These are phyloP conservation scores for Xenus cinereus DNA, from an alignment of 2,113 vertebrate genomes.

Conservation along the genomic window DNA sequence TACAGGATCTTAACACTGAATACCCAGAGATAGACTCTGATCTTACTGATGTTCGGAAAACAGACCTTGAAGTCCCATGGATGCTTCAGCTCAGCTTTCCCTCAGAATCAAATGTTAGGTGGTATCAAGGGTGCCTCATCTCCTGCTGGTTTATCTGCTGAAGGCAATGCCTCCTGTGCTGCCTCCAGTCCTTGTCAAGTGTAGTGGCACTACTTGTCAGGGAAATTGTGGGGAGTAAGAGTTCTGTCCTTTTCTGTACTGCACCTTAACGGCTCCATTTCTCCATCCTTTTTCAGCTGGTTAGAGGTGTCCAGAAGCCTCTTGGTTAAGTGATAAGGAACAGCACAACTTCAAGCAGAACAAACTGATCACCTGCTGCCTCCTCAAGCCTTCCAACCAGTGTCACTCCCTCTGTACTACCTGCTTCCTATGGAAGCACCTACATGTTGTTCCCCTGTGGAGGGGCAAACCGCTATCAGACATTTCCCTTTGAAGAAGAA, in stretches of 20 bases:
- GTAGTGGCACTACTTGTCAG: background rate
- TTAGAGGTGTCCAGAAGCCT: background rate
- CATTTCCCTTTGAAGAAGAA: background rate
- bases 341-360: background rate
- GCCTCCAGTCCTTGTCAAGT: rapidly evolving
- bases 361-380: background rate
- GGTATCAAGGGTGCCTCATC: background rate
- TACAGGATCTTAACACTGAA: background rate
- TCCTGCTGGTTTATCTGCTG: background rate
- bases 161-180: background rate
- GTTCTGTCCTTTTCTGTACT: background rate
- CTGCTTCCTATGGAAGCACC: background rate
- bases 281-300: background rate
- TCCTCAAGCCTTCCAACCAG: background rate
- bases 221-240: background rate
- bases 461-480: background rate
- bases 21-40: background rate
- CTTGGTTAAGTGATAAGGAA: background rate
- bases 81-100: background rate
- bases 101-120: background rate
- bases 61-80: background rate
- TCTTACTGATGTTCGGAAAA: background rate
- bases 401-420: background rate
- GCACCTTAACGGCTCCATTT: background rate
- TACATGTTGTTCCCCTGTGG: background rate